Percentiles rank a stretch among this genome's conserved stretches.
These are phyloP conservation scores for Steromphala cineraria DNA, from an alignment of 2,888 invertebrate genomes.

Conservation along the genomic window DNA sequence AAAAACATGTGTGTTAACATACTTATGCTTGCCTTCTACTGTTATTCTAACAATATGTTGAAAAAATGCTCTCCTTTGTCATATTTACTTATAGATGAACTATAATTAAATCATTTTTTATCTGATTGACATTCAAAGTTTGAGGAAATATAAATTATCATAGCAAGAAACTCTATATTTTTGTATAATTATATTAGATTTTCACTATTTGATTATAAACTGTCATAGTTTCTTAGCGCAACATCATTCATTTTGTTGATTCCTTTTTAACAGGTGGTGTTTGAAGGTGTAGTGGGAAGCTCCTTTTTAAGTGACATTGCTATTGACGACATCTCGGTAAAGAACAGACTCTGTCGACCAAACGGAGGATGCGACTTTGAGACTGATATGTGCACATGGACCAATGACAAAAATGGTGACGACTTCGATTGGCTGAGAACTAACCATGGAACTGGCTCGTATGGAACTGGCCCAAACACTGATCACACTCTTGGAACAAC, in stretches of 20 bases:
- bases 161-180: not conserved
- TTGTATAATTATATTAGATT: not conserved
- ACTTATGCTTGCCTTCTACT: too few relatives aligned
- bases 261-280: constrained; percentile 53
- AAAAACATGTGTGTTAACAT: too few relatives aligned
- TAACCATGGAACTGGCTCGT: constrained; percentile 49
- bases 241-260: too few relatives aligned
- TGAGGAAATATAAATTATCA: too few relatives aligned
- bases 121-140: too few relatives aligned
- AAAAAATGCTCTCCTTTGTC: too few relatives aligned
- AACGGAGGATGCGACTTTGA: constrained; percentile 69
- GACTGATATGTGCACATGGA: constrained; percentile 55
- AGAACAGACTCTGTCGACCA: constrained; percentile 50
- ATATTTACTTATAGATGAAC: too few relatives aligned
- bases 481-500: constrained; percentile 87
- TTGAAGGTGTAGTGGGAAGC: constrained; percentile 63
- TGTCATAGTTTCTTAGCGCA: too few relatives aligned
- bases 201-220: not conserved
- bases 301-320: constrained; percentile 62
- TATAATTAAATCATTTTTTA: too few relatives aligned
- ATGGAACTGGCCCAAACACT: constrained; percentile 83
- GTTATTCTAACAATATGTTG: too few relatives aligned
- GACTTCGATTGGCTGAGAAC: constrained; percentile 65
- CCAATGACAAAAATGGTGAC: constrained; percentile 48
- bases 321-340: constrained; percentile 65